Conservation (phyloP, 2,113 vertebrate species). For the Cyprinodon tularosa region DNA sequence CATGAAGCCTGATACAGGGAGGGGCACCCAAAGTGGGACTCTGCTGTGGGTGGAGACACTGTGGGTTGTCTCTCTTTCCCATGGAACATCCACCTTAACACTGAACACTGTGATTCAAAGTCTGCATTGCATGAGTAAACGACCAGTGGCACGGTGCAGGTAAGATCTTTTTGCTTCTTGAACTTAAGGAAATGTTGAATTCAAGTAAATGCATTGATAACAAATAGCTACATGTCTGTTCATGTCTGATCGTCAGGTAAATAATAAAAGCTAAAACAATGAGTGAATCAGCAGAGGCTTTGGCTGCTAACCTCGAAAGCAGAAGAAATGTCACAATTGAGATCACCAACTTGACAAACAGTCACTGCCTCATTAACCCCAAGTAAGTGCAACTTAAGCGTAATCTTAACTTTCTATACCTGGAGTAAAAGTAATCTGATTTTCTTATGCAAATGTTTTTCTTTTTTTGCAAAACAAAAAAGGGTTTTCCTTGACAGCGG, state of each 20-base stretch:
- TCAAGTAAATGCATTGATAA: too few relatives aligned
- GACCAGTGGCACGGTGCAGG: conserved; percentile 32
- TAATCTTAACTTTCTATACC: background rate
- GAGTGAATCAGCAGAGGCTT: conserved; percentile 63
- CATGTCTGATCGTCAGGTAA: conserved; percentile 7
- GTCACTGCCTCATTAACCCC: conserved; percentile 64
- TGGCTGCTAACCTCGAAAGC: conserved; percentile 43
- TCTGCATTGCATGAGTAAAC: background rate
- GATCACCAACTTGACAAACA: conserved; percentile 64
- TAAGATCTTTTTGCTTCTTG: conserved; percentile 10
- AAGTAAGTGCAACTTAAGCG: conserved; percentile 36
- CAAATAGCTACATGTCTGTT: background rate
- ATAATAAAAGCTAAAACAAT: conserved; percentile 28
- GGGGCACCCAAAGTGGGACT: background rate
- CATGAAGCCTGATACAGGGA: background rate
- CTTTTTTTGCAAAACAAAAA: background rate
- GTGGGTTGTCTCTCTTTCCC: conserved; percentile 15
- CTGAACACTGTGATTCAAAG: conserved; percentile 7
- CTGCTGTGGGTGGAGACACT: conserved; percentile 34
- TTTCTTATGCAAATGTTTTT: background rate
- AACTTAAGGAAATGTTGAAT: background rate
- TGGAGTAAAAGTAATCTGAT: background rate
- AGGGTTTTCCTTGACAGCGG: conserved; percentile 67
- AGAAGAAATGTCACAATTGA: conserved; percentile 71
- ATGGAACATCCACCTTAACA: background rate